Base-by-base conservation (phyloP, 2,797 vertebrate species). In the Peromyscus attwateri region DNA sequence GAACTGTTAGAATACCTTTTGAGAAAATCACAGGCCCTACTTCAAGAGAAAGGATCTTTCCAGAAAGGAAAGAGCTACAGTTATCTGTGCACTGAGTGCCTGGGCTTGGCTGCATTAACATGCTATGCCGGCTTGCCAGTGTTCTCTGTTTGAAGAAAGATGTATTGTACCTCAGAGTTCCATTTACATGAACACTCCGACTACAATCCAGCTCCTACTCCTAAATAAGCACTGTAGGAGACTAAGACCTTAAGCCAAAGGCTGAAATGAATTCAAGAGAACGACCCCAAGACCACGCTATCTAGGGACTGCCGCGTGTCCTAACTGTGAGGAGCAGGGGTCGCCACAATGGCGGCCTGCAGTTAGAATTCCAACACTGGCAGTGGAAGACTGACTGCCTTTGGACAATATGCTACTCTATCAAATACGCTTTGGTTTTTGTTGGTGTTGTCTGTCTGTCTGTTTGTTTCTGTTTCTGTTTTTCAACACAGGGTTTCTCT, bases 241-340 rank as follows among this genome's bases (percentile, higher is more conserved):
- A 89, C 0, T 7, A 76, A 71, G 96, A 91, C 92, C 73, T 83
- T 89, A 95, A 97, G 89, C 71, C 2, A 96, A 92, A 95, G 97
- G 70, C 62, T 92, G 0, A 0, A 95, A 87, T 83, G 91, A 98
- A 90, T 89, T 77, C 93, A 91, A 19, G 27, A 98, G 96, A 98
- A 94, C 91, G 87, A 71, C 73, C 92, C 94, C 4, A 83, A 34
- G 49, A 96, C 55, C 80, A 52, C 43, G 88, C 83, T 97, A 96
- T 97, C 93, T 95, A 93, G 75, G 88, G 64, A 97, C 60, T 87
- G 93, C 70, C 0, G 1, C 27, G 68, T 10, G 43, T 95, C 97
- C 96, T 91, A 93, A 97, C 96, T 87, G 57, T 96, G 95, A 97
- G 93, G 60, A 87, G 43, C 96, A 95, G 80, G 55, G 21, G 92